phyloP scores from a whole-genome alignment of 2,888 invertebrate species.

The Empis livida region DNA sequence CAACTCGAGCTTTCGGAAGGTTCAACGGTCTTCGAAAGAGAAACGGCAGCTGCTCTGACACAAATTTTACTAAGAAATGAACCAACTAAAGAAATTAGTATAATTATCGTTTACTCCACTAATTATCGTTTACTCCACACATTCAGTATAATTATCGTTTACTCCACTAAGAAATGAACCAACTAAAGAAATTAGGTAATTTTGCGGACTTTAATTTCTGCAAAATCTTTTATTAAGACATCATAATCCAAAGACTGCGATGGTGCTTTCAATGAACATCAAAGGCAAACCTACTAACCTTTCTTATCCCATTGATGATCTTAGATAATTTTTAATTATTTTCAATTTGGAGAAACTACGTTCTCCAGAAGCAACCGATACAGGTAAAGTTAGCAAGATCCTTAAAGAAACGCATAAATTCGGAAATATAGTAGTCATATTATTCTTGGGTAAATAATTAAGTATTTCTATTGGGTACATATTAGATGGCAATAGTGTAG shows the following conservation, averaged over 20 bases:
- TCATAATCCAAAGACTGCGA: conserved; percentile 1
- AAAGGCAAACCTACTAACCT: not conserved
- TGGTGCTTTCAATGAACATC: conserved; percentile 1
- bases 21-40: too few species aligned
- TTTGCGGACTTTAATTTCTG: conserved; percentile 1
- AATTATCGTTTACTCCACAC: too few species aligned
- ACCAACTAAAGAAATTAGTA: too few species aligned
- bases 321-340: conserved; percentile 1
- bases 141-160: too few species aligned
- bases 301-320: not conserved
- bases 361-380: not conserved
- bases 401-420: not conserved
- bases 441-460: not conserved
- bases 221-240: not conserved
- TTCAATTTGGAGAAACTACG: not conserved
- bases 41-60: too few species aligned
- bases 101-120: too few species aligned
- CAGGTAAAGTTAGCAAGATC: not conserved
- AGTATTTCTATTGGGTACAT: not conserved
- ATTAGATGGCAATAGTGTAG: not conserved
- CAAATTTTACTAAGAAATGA: too few species aligned
- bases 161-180: too few species aligned
- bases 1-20: too few species aligned
- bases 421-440: not conserved
- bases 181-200: too few species aligned